Conservation (phyloP, 2,113 vertebrate species). For the Sinocyclocheilus anophthalmus region DNA sequence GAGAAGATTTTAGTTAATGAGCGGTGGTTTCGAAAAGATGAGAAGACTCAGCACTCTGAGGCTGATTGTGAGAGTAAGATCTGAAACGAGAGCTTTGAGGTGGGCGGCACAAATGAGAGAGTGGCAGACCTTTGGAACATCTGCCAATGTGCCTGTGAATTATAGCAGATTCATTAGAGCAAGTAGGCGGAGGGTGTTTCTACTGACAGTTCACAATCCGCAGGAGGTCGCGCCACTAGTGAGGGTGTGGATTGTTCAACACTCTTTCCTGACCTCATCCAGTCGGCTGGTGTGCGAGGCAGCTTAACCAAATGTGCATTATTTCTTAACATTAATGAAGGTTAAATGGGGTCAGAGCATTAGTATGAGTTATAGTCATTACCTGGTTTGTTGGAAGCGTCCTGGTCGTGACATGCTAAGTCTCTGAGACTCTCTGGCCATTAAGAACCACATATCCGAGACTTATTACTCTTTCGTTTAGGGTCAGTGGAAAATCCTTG, state of each 20-base stretch:
- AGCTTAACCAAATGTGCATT: constrained; percentile 17
- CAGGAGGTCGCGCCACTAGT: constrained; percentile 37
- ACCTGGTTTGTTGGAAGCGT: constrained; percentile 35
- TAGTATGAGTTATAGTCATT: constrained; percentile 43
- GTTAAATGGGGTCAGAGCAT: constrained; percentile 41
- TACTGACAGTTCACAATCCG: constrained; percentile 29
- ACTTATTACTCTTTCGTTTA: neutral
- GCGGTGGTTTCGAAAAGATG: constrained; percentile 8
- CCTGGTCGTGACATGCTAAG: constrained; percentile 21
- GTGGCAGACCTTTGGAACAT: constrained; percentile 41
- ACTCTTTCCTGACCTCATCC: constrained; percentile 45
- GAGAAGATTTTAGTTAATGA: constrained; percentile 30
- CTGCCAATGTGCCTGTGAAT: constrained; percentile 44
- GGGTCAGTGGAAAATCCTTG: neutral
- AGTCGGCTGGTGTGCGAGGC: neutral
- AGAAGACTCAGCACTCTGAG: constrained; percentile 16
- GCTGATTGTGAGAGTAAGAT: constrained; percentile 34
- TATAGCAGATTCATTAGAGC: constrained; percentile 47
- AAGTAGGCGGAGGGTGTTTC: constrained; percentile 41
- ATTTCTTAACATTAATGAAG: constrained; percentile 30
- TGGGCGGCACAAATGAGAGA: constrained; percentile 48
- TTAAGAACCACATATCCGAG: neutral
- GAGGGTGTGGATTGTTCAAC: constrained; percentile 38
- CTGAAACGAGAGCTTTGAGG: constrained; percentile 32
- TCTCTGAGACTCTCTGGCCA: neutral